Conservation (phyloP, 2,888 invertebrate species). For the Andrena dorsata region DNA sequence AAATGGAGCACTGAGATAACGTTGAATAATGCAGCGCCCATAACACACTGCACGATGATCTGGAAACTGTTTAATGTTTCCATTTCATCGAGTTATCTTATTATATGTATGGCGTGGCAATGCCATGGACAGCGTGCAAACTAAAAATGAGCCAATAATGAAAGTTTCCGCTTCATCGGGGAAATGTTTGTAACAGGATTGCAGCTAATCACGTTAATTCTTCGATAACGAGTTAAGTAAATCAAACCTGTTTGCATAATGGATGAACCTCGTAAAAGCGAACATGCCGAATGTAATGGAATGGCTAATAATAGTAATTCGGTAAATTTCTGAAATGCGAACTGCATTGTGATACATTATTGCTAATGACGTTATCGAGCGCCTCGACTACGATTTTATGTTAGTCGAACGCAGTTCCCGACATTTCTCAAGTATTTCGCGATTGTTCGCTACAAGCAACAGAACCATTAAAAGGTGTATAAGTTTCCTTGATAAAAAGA, state of each 20-base stretch:
- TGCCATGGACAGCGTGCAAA: background rate
- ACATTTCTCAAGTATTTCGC: background rate
- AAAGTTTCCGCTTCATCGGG: background rate
- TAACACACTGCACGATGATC: background rate
- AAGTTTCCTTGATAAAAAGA: conserved; percentile 68
- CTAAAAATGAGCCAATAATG: conserved; percentile 32
- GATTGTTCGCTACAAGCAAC: background rate
- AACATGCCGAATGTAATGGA: conserved; percentile 50
- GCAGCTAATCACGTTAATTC: conserved; percentile 54
- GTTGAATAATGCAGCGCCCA: conserved; percentile 1
- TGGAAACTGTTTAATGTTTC: background rate
- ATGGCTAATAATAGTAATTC: conserved; percentile 56
- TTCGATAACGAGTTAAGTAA: conserved; percentile 62
- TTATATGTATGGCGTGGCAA: background rate
- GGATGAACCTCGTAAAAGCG: conserved; percentile 39
- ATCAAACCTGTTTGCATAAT: conserved; percentile 57
- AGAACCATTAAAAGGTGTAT: conserved; percentile 10
- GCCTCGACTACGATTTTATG: background rate
- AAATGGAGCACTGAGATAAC: background rate
- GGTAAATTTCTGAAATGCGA: conserved; percentile 48
- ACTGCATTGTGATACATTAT: conserved; percentile 22
- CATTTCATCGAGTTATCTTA: background rate
- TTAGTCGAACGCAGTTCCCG: background rate
- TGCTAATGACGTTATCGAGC: conserved; percentile 28
- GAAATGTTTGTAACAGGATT: conserved; percentile 40